Evolutionary conservation across 2,888 invertebrate species (phyloP).

Genomic region (Lagria hirta): DNA sequence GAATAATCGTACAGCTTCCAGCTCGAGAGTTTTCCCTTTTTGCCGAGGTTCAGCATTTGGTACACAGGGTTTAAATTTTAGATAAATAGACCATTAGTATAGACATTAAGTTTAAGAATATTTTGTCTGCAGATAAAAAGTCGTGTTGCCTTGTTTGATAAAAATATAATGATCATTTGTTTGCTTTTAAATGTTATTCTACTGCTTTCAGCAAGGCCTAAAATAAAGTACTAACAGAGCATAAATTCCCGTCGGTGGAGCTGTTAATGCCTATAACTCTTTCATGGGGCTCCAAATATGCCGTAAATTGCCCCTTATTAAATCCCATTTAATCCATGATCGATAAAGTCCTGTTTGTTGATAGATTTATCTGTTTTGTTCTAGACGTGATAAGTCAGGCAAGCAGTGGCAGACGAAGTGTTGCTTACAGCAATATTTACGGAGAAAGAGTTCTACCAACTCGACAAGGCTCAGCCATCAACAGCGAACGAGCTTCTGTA

Average conservation of each 20-base stretch:
- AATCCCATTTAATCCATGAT: conserved; percentile 11
- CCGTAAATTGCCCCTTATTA: conserved; percentile 16
- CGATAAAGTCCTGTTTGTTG: conserved; percentile 4
- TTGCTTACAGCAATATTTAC: conserved; percentile 53
- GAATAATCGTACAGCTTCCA: too few species aligned
- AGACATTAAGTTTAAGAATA: too few species aligned
- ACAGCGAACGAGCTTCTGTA: conserved; percentile 67
- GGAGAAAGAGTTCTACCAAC: conserved; percentile 45
- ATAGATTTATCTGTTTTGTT: conserved; percentile 23
- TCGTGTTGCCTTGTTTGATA: too few species aligned
- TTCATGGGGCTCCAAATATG: conserved; percentile 5
- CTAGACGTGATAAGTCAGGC: conserved; percentile 65
- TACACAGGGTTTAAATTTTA: too few species aligned
- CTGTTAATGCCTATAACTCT: conserved; percentile 11
- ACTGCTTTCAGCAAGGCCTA: too few species aligned
- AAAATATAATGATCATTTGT: too few species aligned
- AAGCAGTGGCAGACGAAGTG: conserved; percentile 65
- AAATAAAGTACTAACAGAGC: too few species aligned
- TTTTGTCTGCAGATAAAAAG: too few species aligned
- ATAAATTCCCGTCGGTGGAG: conserved; percentile 9
- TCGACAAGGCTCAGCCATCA: conserved; percentile 57
- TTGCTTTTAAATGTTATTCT: too few species aligned
- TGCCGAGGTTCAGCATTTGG: too few species aligned
- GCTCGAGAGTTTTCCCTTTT: too few species aligned
- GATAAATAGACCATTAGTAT: too few species aligned